Evolutionary conservation across 2,797 vertebrate genomes (phyloP).

Genomic region (Ctenopoma multispine): DNA sequence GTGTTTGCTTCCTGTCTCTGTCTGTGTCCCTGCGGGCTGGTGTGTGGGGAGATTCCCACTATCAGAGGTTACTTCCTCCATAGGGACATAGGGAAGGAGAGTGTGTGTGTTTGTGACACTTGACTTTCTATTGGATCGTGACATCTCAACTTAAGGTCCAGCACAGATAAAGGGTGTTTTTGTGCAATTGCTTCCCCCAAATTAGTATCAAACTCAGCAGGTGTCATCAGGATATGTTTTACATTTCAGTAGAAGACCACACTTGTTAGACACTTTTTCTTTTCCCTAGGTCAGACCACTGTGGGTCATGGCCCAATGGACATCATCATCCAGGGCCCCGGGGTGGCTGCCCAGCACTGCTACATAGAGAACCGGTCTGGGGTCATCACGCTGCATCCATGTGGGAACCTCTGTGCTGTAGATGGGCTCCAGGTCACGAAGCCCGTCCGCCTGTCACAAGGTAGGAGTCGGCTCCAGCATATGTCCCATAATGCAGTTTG

Average conservation of each 20-base stretch:
- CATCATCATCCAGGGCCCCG: constrained; percentile 89
- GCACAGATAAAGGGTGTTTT: too few species aligned
- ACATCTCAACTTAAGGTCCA: too few species aligned
- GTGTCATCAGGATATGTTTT: too few species aligned
- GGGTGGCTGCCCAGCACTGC: constrained; percentile 91
- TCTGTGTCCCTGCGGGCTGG: constrained; percentile 17
- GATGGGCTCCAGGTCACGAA: constrained; percentile 86
- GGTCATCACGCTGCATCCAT: constrained; percentile 90
- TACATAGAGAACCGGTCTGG: constrained; percentile 91
- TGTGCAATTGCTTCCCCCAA: too few species aligned
- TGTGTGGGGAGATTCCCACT: constrained; percentile 33
- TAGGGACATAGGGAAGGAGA: background rate
- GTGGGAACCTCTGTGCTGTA: constrained; percentile 89
- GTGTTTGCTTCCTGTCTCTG: constrained; percentile 26
- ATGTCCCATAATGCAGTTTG: constrained; percentile 2
- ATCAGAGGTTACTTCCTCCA: constrained; percentile 16
- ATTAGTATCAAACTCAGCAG: too few species aligned
- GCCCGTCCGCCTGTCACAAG: constrained; percentile 92
- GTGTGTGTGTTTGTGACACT: constrained; percentile 4
- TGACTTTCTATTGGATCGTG: background rate
- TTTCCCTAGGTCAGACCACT: constrained; percentile 84
- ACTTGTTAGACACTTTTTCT: background rate
- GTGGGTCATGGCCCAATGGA: constrained; percentile 90
- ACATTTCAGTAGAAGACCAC: too few species aligned
- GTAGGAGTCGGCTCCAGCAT: constrained; percentile 72